A percentile compares a stretch with the other conserved stretches of the same genome.
These are phyloP conservation scores for Nasonia oneida DNA, from an alignment of 2,888 invertebrate species.

Conservation along the genomic window DNA sequence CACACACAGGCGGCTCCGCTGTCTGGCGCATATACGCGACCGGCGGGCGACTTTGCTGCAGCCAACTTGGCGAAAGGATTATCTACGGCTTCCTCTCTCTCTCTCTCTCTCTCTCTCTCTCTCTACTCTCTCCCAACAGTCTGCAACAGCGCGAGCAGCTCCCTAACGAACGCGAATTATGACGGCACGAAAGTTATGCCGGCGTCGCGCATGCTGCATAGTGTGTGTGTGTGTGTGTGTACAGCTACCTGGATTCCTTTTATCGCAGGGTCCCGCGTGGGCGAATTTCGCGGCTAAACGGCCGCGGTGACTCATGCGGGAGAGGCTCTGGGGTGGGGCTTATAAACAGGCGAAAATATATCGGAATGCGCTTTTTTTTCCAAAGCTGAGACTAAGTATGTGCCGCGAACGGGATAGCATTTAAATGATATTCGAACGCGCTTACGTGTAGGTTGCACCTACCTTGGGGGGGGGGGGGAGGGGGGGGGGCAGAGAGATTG, in stretches of 20 bases:
- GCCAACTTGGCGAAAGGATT: slow-evolving; percentile 57
- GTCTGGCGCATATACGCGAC: not conserved
- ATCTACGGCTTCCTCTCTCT: slow-evolving; percentile 55
- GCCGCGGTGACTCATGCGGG: not conserved
- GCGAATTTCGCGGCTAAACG: not conserved
- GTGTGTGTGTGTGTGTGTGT: no score
- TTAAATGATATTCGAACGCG: not conserved
- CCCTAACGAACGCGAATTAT: slow-evolving; percentile 34
- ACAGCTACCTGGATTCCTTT: not conserved
- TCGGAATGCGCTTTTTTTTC: no score
- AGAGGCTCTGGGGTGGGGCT: not conserved
- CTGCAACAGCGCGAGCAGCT: not conserved
- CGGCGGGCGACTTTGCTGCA: not conserved
- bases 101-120: not conserved
- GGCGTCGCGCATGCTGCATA: not conserved
- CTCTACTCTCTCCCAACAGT: not conserved
- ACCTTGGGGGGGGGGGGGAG: not conserved
- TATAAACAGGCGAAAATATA: not conserved
- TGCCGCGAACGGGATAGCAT: not conserved
- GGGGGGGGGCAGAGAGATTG: not conserved
- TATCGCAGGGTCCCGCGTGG: not conserved
- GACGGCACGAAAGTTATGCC: not conserved
- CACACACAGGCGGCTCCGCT: not conserved
- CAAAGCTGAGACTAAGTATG: no score
- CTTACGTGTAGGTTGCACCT: not conserved